Evolutionary conservation across 2,888 invertebrate genomes (phyloP), one percentile per base, ranked within the genome.

Genomic region (Notodonta dromedarius): DNA sequence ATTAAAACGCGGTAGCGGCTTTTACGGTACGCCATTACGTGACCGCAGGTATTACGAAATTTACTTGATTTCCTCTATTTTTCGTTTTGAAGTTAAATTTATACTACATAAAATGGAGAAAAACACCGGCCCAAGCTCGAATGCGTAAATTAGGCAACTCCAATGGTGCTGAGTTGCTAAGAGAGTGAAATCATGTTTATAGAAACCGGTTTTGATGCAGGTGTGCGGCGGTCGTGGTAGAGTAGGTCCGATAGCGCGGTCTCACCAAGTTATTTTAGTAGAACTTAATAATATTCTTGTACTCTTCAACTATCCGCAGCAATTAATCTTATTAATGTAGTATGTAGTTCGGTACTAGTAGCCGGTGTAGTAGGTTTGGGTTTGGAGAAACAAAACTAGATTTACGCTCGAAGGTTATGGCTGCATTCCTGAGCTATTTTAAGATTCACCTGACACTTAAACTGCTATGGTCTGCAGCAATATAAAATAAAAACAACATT

Each of bases 121-220:
- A 70, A 70, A 66, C 56, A 62, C 65, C 61, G 69, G 55, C 65
- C 69, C 71, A 69, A 68, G 69, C 62, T 71, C 58, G 71, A 74
- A 77, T 77, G 73, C 74, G 75, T 82, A 82, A 79, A 80, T 82
- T 80, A 79, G 80, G 77, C 79, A 80, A 74, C 76, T 80, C 73
- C 71, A 72, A 61, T 71, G 75, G 75, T 72, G 84, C 79, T 74
- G 79, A 83, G 75, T 74, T 72, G 84, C 79, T 74, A 78, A 83
- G 87, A 89, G 89, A 91, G 91, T 89, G 90, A 91, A 92, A 92
- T 89, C 89, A 84, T 90, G 90, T 91, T 89, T 83, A 73, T 78
- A 72, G 74, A 78, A 88, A 91, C 92, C 90, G 87, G 92, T 93
- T 90, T 80, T 63, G 76, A 81, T 88, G 91, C 92, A 93, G 92